Conservation (phyloP, 2,113 vertebrate species). For the Piaya cayana region DNA sequence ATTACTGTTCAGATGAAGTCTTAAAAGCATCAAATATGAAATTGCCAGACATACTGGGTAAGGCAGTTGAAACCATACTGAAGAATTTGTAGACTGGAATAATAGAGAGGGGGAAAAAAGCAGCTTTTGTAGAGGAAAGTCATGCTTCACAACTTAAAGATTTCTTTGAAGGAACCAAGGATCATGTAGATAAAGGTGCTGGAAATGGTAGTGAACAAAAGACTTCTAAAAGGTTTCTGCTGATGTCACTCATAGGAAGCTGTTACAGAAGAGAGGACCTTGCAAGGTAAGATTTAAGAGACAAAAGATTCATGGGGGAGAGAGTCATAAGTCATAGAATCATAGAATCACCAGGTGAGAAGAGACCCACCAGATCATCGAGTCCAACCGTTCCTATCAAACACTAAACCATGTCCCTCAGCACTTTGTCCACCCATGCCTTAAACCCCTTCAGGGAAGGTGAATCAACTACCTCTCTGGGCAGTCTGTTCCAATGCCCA, state of each 20-base stretch:
- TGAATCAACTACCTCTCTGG: too few species aligned
- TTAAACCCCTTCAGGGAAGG: too few species aligned
- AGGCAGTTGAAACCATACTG: neutral
- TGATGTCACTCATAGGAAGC: neutral
- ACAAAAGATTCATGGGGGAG: neutral
- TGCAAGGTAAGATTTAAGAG: neutral
- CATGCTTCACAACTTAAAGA: neutral
- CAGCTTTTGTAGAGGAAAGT: neutral
- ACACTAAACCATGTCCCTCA: too few species aligned
- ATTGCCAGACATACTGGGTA: neutral
- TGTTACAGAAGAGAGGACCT: neutral
- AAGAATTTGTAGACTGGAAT: neutral
- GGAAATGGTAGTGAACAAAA: neutral
- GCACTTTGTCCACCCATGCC: too few species aligned
- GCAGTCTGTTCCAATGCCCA: too few species aligned
- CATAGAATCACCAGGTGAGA: too few species aligned
- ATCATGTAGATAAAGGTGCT: neutral
- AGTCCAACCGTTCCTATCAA: too few species aligned
- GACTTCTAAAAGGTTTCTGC: neutral
- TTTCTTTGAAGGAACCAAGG: neutral
- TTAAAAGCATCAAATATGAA: neutral
- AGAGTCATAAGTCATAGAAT: neutral
- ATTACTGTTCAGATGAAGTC: neutral
- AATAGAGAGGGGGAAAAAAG: neutral
- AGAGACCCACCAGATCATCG: too few species aligned